Percentiles rank a stretch among this genome's conserved stretches.
These are phyloP conservation scores for Drosophila algonquin DNA, from an alignment of 2,888 invertebrate genomes.

Conservation along the genomic window DNA sequence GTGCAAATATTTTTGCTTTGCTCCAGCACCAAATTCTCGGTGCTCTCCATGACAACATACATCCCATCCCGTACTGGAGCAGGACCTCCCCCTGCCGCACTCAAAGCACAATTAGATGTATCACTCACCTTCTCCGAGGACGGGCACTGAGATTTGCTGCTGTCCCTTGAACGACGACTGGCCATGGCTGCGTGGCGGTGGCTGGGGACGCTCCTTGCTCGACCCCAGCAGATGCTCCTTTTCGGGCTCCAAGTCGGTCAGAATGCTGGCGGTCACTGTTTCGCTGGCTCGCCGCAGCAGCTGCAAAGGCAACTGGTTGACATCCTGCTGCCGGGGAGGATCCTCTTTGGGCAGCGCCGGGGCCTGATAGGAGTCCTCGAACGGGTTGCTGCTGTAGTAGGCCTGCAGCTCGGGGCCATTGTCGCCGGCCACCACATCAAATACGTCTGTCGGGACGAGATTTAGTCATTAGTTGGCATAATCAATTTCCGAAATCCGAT, in stretches of 20 bases:
- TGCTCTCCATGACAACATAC: background rate
- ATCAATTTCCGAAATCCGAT: background rate
- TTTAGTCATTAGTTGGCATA: conserved; percentile 3
- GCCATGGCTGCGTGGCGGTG: conserved; percentile 49
- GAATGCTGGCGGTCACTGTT: conserved; percentile 58
- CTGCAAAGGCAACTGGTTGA: conserved; percentile 48
- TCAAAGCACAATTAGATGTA: conserved; percentile 3
- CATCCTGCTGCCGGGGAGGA: conserved; percentile 8
- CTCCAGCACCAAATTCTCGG: conserved; percentile 3
- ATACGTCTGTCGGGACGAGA: conserved; percentile 21
- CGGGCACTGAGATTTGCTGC: background rate
- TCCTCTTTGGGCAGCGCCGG: background rate
- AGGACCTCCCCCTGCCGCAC: background rate
- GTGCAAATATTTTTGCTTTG: conserved; percentile 44
- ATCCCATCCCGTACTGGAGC: background rate
- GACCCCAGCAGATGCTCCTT: conserved; percentile 53
- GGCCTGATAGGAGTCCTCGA: conserved; percentile 18
- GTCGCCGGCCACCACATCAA: conserved; percentile 49
- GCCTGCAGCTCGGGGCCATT: conserved; percentile 51
- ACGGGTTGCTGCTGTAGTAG: conserved; percentile 40
- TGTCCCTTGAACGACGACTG: conserved; percentile 12
- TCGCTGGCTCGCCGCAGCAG: conserved; percentile 58
- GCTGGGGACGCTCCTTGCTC: conserved; percentile 39
- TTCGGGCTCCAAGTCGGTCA: conserved; percentile 56
- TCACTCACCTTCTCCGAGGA: conserved; percentile 48